Evolutionary conservation across 2,797 vertebrate species (phyloP).

Genomic region (Pempheris klunzingeri): DNA sequence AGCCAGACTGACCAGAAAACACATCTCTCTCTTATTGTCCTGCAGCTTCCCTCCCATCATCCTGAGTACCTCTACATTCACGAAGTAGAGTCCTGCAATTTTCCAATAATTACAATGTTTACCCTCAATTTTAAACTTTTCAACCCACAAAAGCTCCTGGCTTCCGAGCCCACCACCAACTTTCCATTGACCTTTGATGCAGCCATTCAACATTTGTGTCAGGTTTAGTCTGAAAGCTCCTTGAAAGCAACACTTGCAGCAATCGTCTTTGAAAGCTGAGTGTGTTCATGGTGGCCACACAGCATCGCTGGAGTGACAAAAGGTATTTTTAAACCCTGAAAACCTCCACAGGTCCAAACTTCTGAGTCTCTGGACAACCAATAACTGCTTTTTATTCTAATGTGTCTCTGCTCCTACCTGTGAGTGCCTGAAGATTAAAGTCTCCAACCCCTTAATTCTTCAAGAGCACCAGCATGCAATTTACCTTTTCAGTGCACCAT

Average conservation of each 20-base stretch:
- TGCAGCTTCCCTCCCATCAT: too few relatives aligned
- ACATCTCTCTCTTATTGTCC: too few relatives aligned
- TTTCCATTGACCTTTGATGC: not conserved
- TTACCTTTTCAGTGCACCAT: not conserved
- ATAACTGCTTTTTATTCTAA: not conserved
- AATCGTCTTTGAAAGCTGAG: conserved; percentile 4
- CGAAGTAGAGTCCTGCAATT: too few relatives aligned
- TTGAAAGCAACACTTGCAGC: conserved; percentile 7
- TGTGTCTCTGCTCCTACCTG: not conserved
- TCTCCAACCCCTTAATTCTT: not conserved
- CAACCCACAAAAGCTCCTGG: not conserved
- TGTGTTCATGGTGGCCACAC: too few relatives aligned
- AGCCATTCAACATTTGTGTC: not conserved
- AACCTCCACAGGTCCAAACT: not conserved
- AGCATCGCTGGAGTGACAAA: too few relatives aligned
- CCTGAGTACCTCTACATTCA: too few relatives aligned
- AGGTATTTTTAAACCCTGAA: not conserved
- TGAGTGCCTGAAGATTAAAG: conserved; percentile 4
- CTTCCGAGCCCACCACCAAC: not conserved
- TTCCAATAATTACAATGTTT: not conserved
- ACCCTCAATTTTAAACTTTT: not conserved
- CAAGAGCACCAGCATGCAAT: not conserved
- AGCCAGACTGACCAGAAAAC: too few relatives aligned
- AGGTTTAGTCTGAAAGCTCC: not conserved
- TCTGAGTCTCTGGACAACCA: not conserved